Conservation (phyloP, 2,797 vertebrate genomes). For the Microctenopoma steveboyesi region DNA sequence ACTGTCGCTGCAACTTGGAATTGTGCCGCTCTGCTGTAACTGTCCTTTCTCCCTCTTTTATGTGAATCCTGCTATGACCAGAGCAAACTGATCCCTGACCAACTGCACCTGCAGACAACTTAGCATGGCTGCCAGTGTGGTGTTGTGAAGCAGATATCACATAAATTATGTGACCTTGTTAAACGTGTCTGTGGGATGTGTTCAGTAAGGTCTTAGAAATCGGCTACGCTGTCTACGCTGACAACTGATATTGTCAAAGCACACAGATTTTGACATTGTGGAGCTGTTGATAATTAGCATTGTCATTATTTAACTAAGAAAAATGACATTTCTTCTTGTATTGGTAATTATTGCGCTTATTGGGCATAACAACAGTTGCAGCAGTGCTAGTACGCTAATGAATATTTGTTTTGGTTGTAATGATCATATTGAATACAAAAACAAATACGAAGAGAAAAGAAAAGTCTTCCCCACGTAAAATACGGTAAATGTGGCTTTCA, state of each 20-base stretch:
- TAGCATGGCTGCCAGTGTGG: not conserved
- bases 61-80: not conserved
- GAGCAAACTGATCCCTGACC: not conserved
- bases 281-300: not conserved
- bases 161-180: not conserved
- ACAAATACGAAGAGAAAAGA: conserved; percentile 2
- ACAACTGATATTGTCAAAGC: not conserved
- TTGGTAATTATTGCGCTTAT: not conserved
- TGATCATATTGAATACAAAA: conserved; percentile 14
- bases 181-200: not conserved
- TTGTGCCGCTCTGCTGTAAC: not conserved
- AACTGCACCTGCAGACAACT: conserved; percentile 7
- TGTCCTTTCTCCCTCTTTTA: not conserved
- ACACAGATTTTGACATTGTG: conserved; percentile 1
- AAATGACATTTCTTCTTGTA: conserved; percentile 1
- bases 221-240: not conserved
- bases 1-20: not conserved
- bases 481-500: conserved; percentile 32
- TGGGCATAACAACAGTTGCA: not conserved
- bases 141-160: conserved; percentile 3
- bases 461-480: not conserved
- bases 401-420: not conserved
- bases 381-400: not conserved
- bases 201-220: conserved; percentile 1
- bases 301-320: not conserved